Percentiles rank a stretch among this genome's conserved stretches.
Conservation (phyloP, 2,888 invertebrate species). For the Cosmorhoe ocellata region DNA sequence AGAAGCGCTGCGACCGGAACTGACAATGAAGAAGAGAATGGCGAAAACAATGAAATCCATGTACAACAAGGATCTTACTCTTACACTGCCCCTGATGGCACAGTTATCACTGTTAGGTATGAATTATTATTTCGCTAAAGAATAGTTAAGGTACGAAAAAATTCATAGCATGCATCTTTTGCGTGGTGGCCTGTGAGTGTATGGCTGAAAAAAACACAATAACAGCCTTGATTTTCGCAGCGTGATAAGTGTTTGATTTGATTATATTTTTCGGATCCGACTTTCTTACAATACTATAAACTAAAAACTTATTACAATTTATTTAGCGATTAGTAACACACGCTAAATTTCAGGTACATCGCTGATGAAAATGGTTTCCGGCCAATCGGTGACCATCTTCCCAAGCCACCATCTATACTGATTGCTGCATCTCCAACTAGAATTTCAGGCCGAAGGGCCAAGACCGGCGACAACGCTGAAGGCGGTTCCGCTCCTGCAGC, state of each 20-base stretch:
- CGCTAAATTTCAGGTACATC: conserved; percentile 74
- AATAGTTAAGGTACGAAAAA: too few relatives aligned
- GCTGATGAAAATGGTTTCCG: conserved; percentile 89
- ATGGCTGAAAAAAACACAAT: too few relatives aligned
- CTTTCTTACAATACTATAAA: too few relatives aligned
- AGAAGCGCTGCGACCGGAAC: conserved; percentile 60
- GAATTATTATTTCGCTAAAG: too few relatives aligned
- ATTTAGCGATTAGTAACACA: background rate
- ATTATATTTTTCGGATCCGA: too few relatives aligned
- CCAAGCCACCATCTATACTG: conserved; percentile 35
- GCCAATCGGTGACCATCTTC: conserved; percentile 82
- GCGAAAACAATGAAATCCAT: conserved; percentile 79
- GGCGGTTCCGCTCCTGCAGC: conserved; percentile 41
- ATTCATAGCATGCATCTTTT: too few relatives aligned
- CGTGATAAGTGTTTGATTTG: too few relatives aligned
- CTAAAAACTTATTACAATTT: too few relatives aligned
- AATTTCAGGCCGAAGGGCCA: conserved; percentile 27
- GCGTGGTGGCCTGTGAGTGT: too few relatives aligned
- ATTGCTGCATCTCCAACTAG: background rate
- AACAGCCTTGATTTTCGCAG: too few relatives aligned
- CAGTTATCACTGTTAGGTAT: conserved; percentile 83
- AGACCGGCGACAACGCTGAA: conserved; percentile 44
- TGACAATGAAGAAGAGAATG: conserved; percentile 73
- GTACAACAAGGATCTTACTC: conserved; percentile 87
- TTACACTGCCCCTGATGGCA: conserved; percentile 87